phyloP scores from a whole-genome alignment of 2,888 invertebrate species.

The Cephus pulcher region DNA sequence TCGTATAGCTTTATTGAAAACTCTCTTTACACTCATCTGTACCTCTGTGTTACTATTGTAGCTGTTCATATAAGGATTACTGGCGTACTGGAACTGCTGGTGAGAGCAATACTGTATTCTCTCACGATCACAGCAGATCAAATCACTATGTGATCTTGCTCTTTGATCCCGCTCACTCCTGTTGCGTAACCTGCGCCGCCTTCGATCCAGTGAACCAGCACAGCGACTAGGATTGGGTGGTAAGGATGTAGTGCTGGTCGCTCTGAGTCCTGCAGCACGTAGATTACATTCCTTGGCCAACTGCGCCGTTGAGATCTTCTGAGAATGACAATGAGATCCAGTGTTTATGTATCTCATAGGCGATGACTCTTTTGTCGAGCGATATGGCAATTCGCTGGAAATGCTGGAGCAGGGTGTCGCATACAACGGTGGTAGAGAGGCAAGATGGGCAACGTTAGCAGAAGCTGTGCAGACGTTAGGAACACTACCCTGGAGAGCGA shows the following conservation, averaged over 20 bases:
- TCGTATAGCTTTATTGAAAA: not conserved
- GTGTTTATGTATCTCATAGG: constrained; percentile 20
- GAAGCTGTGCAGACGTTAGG: constrained; percentile 42
- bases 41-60: constrained; percentile 57
- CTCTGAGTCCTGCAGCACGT: constrained; percentile 30
- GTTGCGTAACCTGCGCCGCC: constrained; percentile 47
- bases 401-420: constrained; percentile 35
- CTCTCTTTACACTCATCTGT: constrained; percentile 23
- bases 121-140: constrained; percentile 35
- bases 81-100: constrained; percentile 35
- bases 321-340: constrained; percentile 21
- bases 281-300: constrained; percentile 32
- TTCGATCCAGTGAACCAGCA: constrained; percentile 51
- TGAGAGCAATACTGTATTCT: constrained; percentile 17
- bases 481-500: constrained; percentile 55
- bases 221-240: constrained; percentile 37
- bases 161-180: constrained; percentile 54
- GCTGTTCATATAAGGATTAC: constrained; percentile 47
- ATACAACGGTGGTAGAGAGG: constrained; percentile 28
- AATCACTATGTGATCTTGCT: constrained; percentile 56
- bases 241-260: constrained; percentile 35
- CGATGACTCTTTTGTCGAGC: constrained; percentile 26
- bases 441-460: constrained; percentile 31
- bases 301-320: constrained; percentile 10
- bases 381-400: constrained; percentile 20